These are phyloP conservation scores for Limosa lapponica DNA, from an alignment of 2,797 vertebrate genomes.

Conservation along the genomic window DNA sequence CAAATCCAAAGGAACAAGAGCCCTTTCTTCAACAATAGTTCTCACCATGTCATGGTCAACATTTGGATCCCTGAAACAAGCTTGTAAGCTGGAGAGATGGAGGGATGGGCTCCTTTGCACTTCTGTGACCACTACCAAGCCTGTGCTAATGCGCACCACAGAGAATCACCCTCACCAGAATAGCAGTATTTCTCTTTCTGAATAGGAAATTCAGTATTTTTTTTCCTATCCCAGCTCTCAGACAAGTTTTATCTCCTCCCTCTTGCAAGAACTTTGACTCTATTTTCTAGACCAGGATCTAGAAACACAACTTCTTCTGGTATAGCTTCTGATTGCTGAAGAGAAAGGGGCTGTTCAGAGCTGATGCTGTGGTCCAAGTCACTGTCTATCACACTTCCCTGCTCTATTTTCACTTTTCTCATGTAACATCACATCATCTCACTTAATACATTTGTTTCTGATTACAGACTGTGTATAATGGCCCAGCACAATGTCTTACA, in stretches of 20 bases:
- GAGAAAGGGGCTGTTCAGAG: constrained; percentile 52
- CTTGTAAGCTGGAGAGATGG: background rate
- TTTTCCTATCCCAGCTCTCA: background rate
- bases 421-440: constrained; percentile 77
- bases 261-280: constrained; percentile 23
- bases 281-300: constrained; percentile 44
- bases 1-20: background rate
- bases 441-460: constrained; percentile 81
- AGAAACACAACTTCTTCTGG: constrained; percentile 55
- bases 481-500: constrained; percentile 65
- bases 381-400: constrained; percentile 67
- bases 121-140: background rate
- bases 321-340: constrained; percentile 43
- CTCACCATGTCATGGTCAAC: background rate
- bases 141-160: background rate
- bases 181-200: background rate
- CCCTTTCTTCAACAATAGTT: background rate
- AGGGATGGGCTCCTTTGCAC: background rate
- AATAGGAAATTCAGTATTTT: background rate
- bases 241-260: background rate
- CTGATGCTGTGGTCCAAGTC: constrained; percentile 52
- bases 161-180: background rate
- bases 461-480: constrained; percentile 74
- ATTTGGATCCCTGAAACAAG: background rate
- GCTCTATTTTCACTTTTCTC: constrained; percentile 73